phyloP scores from a whole-genome alignment of 2,797 vertebrate species.

The Myoxocephalus aenaeus region DNA sequence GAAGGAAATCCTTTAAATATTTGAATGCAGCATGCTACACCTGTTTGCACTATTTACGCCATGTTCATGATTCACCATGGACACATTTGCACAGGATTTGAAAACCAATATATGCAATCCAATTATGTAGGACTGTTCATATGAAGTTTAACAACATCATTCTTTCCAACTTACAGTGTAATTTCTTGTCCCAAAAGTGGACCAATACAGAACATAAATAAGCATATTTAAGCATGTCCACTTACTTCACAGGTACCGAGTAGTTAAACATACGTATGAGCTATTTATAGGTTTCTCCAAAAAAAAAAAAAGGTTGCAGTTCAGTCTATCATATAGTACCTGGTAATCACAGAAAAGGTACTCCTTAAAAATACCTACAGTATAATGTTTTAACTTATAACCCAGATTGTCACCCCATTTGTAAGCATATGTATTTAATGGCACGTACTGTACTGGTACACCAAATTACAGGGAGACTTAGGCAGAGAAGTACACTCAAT shows the following conservation, averaged over 20 bases:
- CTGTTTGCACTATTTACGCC: not conserved
- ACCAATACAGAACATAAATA: not conserved
- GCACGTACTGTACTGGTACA: no score
- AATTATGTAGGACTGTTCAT: not conserved
- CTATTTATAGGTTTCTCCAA: not conserved
- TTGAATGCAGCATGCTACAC: not conserved
- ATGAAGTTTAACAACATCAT: not conserved
- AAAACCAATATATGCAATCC: not conserved
- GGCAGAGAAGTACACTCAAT: not conserved
- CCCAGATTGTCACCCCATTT: not conserved
- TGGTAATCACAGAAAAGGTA: not conserved
- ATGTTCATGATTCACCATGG: not conserved
- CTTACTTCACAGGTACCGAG: not conserved
- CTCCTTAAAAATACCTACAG: not conserved
- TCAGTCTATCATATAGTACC: not conserved
- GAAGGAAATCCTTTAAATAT: not conserved
- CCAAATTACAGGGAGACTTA: not conserved
- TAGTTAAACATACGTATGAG: not conserved
- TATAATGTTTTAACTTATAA: not conserved
- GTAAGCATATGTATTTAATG: no score
- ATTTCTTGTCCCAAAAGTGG: not conserved
- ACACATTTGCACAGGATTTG: not conserved
- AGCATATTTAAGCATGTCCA: not conserved
- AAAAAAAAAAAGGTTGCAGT: not conserved
- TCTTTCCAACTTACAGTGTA: not conserved